A percentile compares a stretch with the other conserved stretches of the same genome.
phyloP scores from a whole-genome alignment of 2,888 invertebrate genomes.

The Scrobipalpa atriplicella region DNA sequence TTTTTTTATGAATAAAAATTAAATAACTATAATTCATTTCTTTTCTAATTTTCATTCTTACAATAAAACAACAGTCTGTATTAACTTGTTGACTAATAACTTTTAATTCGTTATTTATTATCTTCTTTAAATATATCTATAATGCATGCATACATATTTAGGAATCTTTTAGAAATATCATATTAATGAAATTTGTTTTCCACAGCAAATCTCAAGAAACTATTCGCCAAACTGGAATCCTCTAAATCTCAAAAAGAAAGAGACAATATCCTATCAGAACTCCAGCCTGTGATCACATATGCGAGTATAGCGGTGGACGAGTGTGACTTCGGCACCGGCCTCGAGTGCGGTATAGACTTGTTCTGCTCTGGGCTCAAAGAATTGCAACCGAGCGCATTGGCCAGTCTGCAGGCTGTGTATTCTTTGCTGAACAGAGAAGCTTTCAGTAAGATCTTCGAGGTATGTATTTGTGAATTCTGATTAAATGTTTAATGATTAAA shows the following conservation, averaged over 20 bases:
- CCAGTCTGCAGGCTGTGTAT: constrained; percentile 89
- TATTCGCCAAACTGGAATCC: constrained; percentile 85
- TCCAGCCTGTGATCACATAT: constrained; percentile 92
- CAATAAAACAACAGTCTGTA: not conserved
- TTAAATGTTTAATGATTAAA: too few species aligned
- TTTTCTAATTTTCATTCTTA: not conserved
- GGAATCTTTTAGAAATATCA: too few species aligned
- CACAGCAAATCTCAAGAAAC: constrained; percentile 85
- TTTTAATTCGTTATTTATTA: too few species aligned
- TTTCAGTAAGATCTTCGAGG: constrained; percentile 88
- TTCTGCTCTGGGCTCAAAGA: constrained; percentile 89
- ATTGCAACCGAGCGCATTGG: constrained; percentile 85
- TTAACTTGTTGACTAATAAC: not conserved
- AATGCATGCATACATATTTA: too few species aligned
- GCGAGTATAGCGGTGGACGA: constrained; percentile 97
- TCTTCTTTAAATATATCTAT: too few species aligned
- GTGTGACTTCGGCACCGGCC: constrained; percentile 96
- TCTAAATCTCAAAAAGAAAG: constrained; percentile 83
- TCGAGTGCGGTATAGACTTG: constrained; percentile 94
- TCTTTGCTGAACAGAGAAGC: constrained; percentile 87
- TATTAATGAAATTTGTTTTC: constrained; percentile 41
- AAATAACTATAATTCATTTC: too few species aligned
- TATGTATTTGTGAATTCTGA: constrained; percentile 43
- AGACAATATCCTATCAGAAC: constrained; percentile 83
- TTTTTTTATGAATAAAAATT: too few species aligned